A percentile compares a stretch with the other conserved stretches of the same genome.
phyloP scores from a whole-genome alignment of 2,113 vertebrate species.

The Spea bombifrons region DNA sequence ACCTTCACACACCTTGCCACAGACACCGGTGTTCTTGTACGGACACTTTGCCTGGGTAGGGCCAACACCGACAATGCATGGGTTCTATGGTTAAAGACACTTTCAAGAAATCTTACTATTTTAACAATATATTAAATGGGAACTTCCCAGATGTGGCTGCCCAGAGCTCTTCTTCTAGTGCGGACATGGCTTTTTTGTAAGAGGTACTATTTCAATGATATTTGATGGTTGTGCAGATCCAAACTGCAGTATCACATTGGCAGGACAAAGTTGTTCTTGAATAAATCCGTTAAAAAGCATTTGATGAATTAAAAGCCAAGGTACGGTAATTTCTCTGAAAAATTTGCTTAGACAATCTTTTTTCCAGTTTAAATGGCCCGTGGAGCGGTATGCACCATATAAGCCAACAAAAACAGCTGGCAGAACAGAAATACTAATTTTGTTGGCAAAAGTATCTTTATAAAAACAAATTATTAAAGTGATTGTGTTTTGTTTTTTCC shows the following conservation, averaged over 20 bases:
- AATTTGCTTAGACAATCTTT: conserved; percentile 11
- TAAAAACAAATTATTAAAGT: background rate
- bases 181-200: no score
- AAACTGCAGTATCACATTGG: conserved; percentile 15
- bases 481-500: background rate
- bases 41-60: no score
- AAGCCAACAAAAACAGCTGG: conserved; percentile 28
- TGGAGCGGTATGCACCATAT: background rate
- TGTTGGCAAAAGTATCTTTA: background rate
- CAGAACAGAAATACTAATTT: background rate
- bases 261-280: conserved; percentile 14
- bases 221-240: background rate
- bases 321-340: background rate
- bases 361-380: conserved; percentile 1
- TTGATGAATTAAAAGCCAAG: conserved; percentile 13
- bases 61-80: no score
- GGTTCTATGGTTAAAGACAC: no score
- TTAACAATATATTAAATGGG: no score
- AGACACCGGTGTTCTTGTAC: no score
- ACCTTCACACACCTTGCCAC: no score
- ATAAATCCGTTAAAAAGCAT: background rate
- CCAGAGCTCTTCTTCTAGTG: no score
- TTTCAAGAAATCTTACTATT: no score
- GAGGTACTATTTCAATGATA: no score
- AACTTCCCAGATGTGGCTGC: no score